These are phyloP conservation scores for Pholis gunnellus DNA, from an alignment of 2,113 vertebrate genomes.

Conservation along the genomic window DNA sequence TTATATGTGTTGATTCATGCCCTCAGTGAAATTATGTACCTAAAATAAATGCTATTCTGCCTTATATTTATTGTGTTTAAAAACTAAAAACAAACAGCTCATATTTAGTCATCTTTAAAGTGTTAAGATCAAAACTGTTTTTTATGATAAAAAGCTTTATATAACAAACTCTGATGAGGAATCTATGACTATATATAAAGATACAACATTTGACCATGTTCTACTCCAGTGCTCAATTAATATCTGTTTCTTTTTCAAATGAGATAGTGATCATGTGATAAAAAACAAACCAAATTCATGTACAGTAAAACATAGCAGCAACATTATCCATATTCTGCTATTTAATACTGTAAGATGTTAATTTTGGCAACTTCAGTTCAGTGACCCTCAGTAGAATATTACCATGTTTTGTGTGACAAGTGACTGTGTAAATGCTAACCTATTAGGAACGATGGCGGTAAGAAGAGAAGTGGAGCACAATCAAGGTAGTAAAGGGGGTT, in stretches of 20 bases:
- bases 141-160: neutral
- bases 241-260: neutral
- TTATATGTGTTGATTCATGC: neutral
- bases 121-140: neutral
- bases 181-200: neutral
- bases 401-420: slow-evolving; percentile 41
- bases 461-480: slow-evolving; percentile 80
- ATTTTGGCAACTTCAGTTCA: neutral
- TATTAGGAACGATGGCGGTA: slow-evolving; percentile 77
- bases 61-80: neutral
- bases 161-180: neutral
- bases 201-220: neutral
- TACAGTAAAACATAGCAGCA: neutral
- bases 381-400: neutral
- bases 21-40: neutral
- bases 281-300: neutral
- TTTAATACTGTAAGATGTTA: neutral
- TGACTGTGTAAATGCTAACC: slow-evolving; percentile 77
- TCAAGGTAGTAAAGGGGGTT: slow-evolving; percentile 80
- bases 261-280: neutral
- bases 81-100: neutral
- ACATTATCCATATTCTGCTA: neutral
- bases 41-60: neutral
- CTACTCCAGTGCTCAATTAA: slow-evolving; percentile 1
- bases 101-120: neutral